Conservation (phyloP, 2,888 invertebrate genomes). For the Theodoxus fluviatilis region DNA sequence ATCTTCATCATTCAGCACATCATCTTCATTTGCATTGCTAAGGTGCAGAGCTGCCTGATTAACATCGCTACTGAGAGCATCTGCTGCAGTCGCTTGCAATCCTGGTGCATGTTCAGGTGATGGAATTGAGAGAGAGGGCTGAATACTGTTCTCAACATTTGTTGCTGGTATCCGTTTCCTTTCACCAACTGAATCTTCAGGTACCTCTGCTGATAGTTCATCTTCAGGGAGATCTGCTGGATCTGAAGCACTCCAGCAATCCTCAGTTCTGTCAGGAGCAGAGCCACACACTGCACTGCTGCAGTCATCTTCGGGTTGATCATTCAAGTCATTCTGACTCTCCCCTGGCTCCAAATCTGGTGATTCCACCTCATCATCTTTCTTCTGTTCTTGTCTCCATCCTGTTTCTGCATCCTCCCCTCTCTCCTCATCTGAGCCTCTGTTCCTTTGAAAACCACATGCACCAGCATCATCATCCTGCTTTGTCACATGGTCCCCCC, state of each 20-base stretch:
- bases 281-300: not conserved
- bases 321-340: conserved; percentile 24
- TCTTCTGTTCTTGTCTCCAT: too few species aligned
- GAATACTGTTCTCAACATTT: too few species aligned
- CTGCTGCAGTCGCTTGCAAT: not conserved
- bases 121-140: too few species aligned
- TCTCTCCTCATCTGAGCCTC: too few species aligned
- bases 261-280: not conserved
- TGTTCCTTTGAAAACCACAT: not conserved
- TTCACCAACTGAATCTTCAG: too few species aligned
- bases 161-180: too few species aligned
- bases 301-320: conserved; percentile 19
- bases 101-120: too few species aligned
- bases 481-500: not conserved
- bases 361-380: conserved; percentile 27
- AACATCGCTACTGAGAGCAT: conserved; percentile 24
- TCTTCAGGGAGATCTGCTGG: not conserved
- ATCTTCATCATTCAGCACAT: not conserved
- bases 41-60: not conserved
- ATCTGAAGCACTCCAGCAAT: not conserved
- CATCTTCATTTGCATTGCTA: conserved; percentile 29
- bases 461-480: not conserved
- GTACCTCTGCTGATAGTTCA: not conserved
- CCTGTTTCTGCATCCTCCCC: too few species aligned
- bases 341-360: conserved; percentile 24